Conservation (phyloP, 2,113 vertebrate genomes). For the Drymodes brunneopygia region DNA sequence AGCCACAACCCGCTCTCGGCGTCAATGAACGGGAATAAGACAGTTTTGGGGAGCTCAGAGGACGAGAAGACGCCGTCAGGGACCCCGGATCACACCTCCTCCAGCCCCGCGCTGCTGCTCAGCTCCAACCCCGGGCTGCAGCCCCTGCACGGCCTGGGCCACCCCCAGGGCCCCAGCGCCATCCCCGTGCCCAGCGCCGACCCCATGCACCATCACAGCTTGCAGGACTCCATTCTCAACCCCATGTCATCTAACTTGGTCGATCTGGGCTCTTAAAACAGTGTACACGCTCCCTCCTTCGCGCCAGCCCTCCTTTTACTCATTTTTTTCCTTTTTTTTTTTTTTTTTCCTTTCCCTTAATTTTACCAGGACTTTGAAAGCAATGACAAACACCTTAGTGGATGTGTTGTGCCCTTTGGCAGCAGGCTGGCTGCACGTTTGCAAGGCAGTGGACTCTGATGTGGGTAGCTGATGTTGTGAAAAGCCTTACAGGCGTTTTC, state of each 20-base stretch:
- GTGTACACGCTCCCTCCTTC: not conserved
- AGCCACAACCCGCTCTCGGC: constrained; percentile 92
- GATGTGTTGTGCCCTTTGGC: constrained; percentile 54
- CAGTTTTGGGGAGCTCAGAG: constrained; percentile 96
- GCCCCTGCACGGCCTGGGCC: constrained; percentile 89
- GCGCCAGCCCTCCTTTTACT: not conserved
- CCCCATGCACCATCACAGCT: constrained; percentile 90
- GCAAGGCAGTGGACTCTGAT: constrained; percentile 64
- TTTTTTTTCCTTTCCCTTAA: not conserved
- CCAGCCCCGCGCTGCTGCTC: constrained; percentile 90
- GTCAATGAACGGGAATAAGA: constrained; percentile 96
- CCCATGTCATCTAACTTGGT: constrained; percentile 98
- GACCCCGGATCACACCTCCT: constrained; percentile 93
- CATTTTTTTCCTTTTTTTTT: fast-evolving
- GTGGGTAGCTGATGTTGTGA: constrained; percentile 67
- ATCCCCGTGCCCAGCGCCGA: constrained; percentile 90
- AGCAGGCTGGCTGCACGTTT: constrained; percentile 56
- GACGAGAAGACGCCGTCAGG: constrained; percentile 97
- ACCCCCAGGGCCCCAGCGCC: constrained; percentile 94
- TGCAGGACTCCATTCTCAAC: constrained; percentile 99
- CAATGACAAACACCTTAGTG: constrained; percentile 53
- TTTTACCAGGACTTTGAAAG: constrained; percentile 59
- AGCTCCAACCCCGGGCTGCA: constrained; percentile 84
- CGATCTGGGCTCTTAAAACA: constrained; percentile 93
- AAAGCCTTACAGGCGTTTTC: constrained; percentile 59